Evolutionary conservation across 2,888 invertebrate species (phyloP).

Genomic region (Athripsodes cinereus): DNA sequence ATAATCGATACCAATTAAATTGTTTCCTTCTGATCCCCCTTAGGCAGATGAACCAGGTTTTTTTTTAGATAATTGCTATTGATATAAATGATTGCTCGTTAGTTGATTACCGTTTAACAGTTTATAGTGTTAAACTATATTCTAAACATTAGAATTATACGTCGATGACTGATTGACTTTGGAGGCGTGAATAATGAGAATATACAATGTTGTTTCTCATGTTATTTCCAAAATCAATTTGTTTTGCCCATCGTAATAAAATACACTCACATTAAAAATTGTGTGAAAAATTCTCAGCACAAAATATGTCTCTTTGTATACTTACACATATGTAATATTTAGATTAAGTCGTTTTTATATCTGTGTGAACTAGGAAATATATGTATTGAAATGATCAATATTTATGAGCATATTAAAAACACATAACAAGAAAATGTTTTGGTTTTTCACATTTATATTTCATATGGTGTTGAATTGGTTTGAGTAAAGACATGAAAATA

Average conservation of each 20-base stretch:
- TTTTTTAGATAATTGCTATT: slow-evolving; percentile 5
- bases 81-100: slow-evolving; percentile 7
- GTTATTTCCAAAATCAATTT: background rate
- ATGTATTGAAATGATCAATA: too few relatives aligned
- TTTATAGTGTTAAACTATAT: slow-evolving; percentile 1
- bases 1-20: slow-evolving; percentile 11
- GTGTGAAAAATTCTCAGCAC: background rate
- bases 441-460: too few relatives aligned
- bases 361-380: too few relatives aligned
- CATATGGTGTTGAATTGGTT: too few relatives aligned
- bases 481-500: too few relatives aligned
- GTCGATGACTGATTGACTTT: background rate
- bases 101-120: slow-evolving; percentile 5
- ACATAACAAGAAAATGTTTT: too few relatives aligned
- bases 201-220: background rate
- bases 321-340: too few relatives aligned
- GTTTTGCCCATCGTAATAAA: background rate
- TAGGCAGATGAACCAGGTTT: background rate
- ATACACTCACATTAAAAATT: background rate
- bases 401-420: too few relatives aligned
- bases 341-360: too few relatives aligned
- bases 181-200: background rate
- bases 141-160: background rate
- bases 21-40: slow-evolving; percentile 8
- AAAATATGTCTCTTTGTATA: too few relatives aligned